A percentile compares a stretch with the other conserved stretches of the same genome.
Conservation (phyloP, 2,888 invertebrate species). For the Eurois occulta region DNA sequence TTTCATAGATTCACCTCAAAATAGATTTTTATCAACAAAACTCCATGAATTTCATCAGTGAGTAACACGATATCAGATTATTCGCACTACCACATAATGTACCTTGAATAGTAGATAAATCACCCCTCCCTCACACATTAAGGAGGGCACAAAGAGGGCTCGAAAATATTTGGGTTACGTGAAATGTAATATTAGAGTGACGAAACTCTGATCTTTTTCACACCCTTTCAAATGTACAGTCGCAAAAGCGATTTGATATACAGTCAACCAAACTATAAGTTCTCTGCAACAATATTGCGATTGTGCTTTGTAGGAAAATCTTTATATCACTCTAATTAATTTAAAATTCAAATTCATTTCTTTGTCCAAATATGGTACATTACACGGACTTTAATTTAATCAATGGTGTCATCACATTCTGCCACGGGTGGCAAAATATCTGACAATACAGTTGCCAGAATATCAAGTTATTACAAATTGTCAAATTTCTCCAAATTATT, state of each 20-base stretch:
- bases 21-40: conserved; percentile 31
- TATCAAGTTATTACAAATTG: too few relatives aligned
- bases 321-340: too few relatives aligned
- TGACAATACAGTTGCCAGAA: too few relatives aligned
- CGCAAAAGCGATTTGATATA: not conserved
- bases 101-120: conserved; percentile 81
- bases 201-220: conserved; percentile 59
- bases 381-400: too few relatives aligned
- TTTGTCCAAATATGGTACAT: too few relatives aligned
- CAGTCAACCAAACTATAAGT: not conserved
- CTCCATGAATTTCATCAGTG: conserved; percentile 65
- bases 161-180: conserved; percentile 76
- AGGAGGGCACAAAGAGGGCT: conserved; percentile 70
- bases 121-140: conserved; percentile 74
- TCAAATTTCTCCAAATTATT: too few relatives aligned
- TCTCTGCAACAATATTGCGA: not conserved
- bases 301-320: not conserved
- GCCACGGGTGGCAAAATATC: too few relatives aligned
- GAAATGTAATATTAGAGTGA: conserved; percentile 67
- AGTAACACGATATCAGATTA: conserved; percentile 75
- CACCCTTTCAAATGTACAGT: conserved; percentile 54
- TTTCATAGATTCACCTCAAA: not conserved
- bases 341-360: too few relatives aligned
- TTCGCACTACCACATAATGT: conserved; percentile 75
- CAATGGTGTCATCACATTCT: too few relatives aligned